Conservation (phyloP, 2,113 vertebrate genomes). For the Vulpes vulpes region DNA sequence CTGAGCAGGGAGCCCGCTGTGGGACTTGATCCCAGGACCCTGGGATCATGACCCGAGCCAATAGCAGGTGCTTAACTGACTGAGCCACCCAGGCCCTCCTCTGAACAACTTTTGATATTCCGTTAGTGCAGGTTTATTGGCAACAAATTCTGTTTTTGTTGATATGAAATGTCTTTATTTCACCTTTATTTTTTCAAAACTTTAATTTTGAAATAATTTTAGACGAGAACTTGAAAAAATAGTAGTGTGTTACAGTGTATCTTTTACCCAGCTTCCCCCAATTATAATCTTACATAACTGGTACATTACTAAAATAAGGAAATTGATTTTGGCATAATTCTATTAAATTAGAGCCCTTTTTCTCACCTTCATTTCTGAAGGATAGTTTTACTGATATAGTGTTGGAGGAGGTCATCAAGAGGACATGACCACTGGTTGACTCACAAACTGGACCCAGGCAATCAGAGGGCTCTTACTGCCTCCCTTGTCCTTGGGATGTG, state of each 20-base stretch:
- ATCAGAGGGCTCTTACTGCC: background rate
- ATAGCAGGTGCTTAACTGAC: too few relatives aligned
- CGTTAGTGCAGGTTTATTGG: background rate
- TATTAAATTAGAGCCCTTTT: background rate
- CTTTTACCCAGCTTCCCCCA: background rate
- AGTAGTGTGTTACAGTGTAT: background rate
- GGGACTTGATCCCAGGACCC: too few relatives aligned
- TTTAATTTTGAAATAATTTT: slow-evolving; percentile 26
- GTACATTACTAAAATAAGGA: background rate
- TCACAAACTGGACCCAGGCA: background rate
- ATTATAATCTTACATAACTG: background rate
- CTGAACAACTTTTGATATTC: background rate
- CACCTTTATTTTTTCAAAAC: background rate
- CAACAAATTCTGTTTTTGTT: background rate
- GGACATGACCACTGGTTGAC: background rate
- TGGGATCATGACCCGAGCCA: too few relatives aligned
- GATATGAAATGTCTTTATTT: background rate
- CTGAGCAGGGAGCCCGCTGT: too few relatives aligned
- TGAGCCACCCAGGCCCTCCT: background rate
- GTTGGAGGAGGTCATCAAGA: background rate
- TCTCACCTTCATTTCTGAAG: background rate
- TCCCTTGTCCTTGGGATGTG: background rate
- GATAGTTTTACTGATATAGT: background rate
- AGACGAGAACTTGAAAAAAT: background rate
- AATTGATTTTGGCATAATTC: background rate